These are phyloP conservation scores for Saturnia pavonia DNA, from an alignment of 2,888 invertebrate species.

Conservation along the genomic window DNA sequence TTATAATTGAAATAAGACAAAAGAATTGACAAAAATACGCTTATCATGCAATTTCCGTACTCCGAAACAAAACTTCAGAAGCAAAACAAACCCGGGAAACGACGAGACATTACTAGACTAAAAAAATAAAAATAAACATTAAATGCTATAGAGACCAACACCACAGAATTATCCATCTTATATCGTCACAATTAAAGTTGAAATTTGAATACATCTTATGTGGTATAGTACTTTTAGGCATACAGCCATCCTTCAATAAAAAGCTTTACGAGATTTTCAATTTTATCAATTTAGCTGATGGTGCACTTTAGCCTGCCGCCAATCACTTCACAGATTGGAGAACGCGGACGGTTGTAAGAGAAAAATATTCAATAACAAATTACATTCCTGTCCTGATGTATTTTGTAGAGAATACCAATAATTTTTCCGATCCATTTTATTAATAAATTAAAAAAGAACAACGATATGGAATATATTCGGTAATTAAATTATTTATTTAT, in stretches of 20 bases:
- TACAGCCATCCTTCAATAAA: neutral
- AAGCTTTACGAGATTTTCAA: neutral
- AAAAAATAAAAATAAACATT: conserved; percentile 34
- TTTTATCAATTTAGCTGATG: conserved; percentile 3
- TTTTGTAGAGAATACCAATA: neutral
- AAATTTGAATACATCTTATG: neutral
- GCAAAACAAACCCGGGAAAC: conserved; percentile 42
- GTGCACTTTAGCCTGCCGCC: neutral
- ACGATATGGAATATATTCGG: no score
- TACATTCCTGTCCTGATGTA: neutral
- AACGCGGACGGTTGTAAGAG: neutral
- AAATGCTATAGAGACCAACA: conserved; percentile 41
- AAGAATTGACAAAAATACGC: conserved; percentile 25
- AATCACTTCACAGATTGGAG: neutral
- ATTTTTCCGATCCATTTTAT: no score
- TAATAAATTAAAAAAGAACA: no score
- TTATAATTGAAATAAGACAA: conserved; percentile 13
- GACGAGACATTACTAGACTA: conserved; percentile 35
- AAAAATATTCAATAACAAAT: neutral
- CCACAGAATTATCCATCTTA: conserved; percentile 16
- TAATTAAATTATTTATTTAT: no score
- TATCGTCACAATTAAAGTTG: neutral
- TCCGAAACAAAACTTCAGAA: conserved; percentile 39
- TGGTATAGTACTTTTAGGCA: neutral
- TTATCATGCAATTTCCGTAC: conserved; percentile 42